Conservation (phyloP, 2,888 invertebrate genomes). For the Chorisops tibialis region DNA sequence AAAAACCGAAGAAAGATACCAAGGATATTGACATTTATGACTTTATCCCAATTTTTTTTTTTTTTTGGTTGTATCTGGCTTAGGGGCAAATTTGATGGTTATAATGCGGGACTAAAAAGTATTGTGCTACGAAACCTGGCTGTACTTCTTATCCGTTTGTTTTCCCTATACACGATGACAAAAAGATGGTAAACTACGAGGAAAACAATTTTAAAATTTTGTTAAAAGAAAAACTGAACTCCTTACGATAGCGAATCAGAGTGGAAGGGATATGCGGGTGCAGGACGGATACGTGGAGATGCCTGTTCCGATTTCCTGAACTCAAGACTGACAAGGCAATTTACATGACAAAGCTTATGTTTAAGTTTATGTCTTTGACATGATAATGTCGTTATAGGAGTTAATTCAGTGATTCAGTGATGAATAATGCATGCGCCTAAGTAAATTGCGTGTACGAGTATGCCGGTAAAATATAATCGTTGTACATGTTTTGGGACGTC, state of each 20-base stretch:
- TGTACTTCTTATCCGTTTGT: constrained; percentile 6
- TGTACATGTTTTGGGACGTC: too few relatives aligned
- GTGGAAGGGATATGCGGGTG: not conserved
- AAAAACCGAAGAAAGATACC: constrained; percentile 4
- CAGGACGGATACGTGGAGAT: constrained; percentile 1
- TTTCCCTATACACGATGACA: constrained; percentile 9
- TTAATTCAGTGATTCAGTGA: constrained; percentile 31
- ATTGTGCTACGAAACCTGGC: not conserved
- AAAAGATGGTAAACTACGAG: not conserved
- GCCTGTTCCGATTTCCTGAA: constrained; percentile 10
- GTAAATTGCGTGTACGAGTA: constrained; percentile 15
- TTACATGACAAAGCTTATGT: constrained; percentile 34
- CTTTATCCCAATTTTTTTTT: constrained; percentile 20
- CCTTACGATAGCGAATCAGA: too few relatives aligned
- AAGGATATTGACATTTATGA: constrained; percentile 25
- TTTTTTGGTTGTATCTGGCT: constrained; percentile 14
- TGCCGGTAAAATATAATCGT: too few relatives aligned
- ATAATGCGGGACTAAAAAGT: constrained; percentile 8
- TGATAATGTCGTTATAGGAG: constrained; percentile 33
- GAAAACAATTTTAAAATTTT: constrained; percentile 4
- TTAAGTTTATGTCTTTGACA: constrained; percentile 34
- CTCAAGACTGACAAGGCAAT: constrained; percentile 21
- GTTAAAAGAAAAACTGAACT: not conserved
- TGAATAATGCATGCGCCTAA: constrained; percentile 32
- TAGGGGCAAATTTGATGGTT: constrained; percentile 18